Base-by-base conservation (phyloP, 2,113 vertebrate genomes). In the Eulemur rufifrons region DNA sequence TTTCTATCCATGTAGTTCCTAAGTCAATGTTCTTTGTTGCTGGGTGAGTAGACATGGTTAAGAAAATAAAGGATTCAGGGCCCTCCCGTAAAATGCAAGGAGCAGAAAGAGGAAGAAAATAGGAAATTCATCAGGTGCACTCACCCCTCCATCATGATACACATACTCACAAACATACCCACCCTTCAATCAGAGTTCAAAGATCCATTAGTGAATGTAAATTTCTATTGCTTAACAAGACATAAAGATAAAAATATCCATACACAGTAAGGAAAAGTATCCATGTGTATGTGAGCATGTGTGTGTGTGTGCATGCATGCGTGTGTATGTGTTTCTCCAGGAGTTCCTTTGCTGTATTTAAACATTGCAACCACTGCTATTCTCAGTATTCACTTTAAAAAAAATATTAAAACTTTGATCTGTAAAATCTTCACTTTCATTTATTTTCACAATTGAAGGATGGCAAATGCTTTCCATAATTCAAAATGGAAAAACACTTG, bases 341-440 rank as follows among this genome's bases (percentile, higher is more conserved):
- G 52, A 50, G 1, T 90, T 86, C 11, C 10, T 96, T 64, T 85
- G 4, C 18, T 93, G 56, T 37, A 87, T 61, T 93, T 85, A 76
- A 97, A 95, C 23, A 56, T 81, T 93, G 23, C 8, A 73, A 45
- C 3, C 69, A 77, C 18, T 83, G 66, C 17, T 61, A 47, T 91
- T 97, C 14, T 73, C 59, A 63, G 45, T 47, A 76, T 42, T 80
- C 52, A 92, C 42, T 27, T 83, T 18, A 74, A 47, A 88, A 42
- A 76, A 76, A 42, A 17, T 18, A 69, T 63, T 78, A n/a, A 87
- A 64, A 93, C 3, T 76, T 93, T 42, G 23, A 94, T 61, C 2
- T 63, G 39, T 69, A 80, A 78, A 89, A 37, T 73, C 9, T 94
- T 68, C 69, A 95, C 69, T 87, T 77, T 86, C 50, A 89, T 66